A percentile compares a stretch with the other conserved stretches of the same genome.
Conservation (phyloP, 2,797 vertebrate species). For the Notoglanidium macrostoma region DNA sequence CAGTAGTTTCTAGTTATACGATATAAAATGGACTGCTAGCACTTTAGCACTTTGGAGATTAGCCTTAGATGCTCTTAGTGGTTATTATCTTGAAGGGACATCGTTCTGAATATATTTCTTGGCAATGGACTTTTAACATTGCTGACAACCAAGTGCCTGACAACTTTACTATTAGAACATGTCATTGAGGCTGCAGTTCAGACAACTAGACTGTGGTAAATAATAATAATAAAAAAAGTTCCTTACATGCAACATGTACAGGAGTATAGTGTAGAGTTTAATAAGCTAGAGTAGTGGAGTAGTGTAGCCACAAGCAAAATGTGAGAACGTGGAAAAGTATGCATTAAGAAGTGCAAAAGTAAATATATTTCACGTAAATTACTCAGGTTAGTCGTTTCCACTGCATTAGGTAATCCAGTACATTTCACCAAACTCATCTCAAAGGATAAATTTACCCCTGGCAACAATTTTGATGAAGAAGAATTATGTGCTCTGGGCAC, state of each 20-base stretch:
- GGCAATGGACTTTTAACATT: conserved; percentile 4
- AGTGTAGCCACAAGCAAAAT: conserved; percentile 35
- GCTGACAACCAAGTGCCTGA: background rate
- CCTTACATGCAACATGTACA: conserved; percentile 3
- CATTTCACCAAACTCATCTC: conserved; percentile 30
- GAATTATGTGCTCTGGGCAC: background rate
- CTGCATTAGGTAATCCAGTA: conserved; percentile 25
- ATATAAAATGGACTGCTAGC: conserved; percentile 1
- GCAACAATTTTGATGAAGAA: conserved; percentile 29
- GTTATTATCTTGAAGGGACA: conserved; percentile 10
- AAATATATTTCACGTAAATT: conserved; percentile 41
- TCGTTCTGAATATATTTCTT: conserved; percentile 11
- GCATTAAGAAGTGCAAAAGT: conserved; percentile 18
- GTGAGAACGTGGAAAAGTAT: conserved; percentile 6
- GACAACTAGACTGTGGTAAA: background rate
- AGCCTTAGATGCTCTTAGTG: conserved; percentile 5
- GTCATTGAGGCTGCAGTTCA: background rate
- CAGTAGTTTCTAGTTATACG: background rate
- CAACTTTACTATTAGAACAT: background rate
- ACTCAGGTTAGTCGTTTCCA: conserved; percentile 40
- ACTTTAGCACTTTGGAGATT: conserved; percentile 22
- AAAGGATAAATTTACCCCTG: conserved; percentile 36
- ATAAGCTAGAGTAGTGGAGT: conserved; percentile 20
- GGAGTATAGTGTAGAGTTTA: conserved; percentile 13
- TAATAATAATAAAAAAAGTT: conserved; percentile 28